Conservation (phyloP, 2,797 vertebrate genomes). For the Channa striata region DNA sequence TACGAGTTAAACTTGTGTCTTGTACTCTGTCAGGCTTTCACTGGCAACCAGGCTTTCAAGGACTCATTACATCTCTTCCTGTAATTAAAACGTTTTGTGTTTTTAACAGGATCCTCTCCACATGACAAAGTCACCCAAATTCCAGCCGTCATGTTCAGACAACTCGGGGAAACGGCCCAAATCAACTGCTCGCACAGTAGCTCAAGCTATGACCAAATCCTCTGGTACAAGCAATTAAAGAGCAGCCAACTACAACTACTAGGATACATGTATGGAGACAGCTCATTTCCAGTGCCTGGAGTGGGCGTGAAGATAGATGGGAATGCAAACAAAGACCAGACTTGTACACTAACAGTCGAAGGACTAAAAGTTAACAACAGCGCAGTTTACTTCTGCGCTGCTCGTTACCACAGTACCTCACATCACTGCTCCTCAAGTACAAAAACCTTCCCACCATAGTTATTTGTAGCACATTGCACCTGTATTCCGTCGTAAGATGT, state of each 20-base stretch:
- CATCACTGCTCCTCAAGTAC: slow-evolving; percentile 19
- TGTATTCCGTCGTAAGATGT: background rate
- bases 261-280: slow-evolving; percentile 31
- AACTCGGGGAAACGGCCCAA: background rate
- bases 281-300: background rate
- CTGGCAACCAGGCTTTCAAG: no score
- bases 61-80: no score
- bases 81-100: background rate
- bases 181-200: slow-evolving; percentile 56
- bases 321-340: slow-evolving; percentile 16
- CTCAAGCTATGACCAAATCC: slow-evolving; percentile 21
- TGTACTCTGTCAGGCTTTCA: no score
- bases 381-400: slow-evolving; percentile 66
- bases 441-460: background rate
- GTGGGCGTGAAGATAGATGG: slow-evolving; percentile 18
- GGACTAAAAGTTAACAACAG: slow-evolving; percentile 25
- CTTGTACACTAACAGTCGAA: slow-evolving; percentile 36
- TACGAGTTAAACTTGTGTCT: no score
- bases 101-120: slow-evolving; percentile 31
- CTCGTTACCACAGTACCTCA: slow-evolving; percentile 45
- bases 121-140: slow-evolving; percentile 47
- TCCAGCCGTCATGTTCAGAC: slow-evolving; percentile 36
- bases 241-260: slow-evolving; percentile 48
- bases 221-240: slow-evolving; percentile 70
- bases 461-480: background rate